Evolutionary conservation across 1,140 invertebrate genomes (phyloP).

Genomic region (Cardiocondyla obscurior): DNA sequence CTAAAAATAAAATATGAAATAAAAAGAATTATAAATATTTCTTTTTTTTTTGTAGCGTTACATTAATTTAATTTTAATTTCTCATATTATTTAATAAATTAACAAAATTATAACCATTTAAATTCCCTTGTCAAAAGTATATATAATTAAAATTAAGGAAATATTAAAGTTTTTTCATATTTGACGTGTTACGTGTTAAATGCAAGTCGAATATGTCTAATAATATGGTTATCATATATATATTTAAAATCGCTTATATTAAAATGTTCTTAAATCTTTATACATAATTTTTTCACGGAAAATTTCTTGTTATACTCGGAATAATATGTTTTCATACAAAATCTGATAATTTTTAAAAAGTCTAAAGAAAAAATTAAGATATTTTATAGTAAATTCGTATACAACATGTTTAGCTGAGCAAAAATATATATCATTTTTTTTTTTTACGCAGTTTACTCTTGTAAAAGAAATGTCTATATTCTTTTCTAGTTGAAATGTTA

Average conservation of each 20-base stretch:
- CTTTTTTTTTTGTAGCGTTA: neutral
- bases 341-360: constrained; percentile 3
- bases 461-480: neutral
- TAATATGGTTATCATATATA: neutral
- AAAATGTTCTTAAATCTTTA: neutral
- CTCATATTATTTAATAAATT: neutral
- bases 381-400: neutral
- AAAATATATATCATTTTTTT: neutral
- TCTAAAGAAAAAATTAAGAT: neutral
- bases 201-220: neutral
- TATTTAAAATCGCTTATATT: neutral
- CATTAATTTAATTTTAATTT: neutral
- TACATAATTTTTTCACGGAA: neutral
- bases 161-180: neutral
- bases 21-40: too few relatives aligned
- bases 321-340: neutral
- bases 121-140: neutral
- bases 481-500: constrained; percentile 20
- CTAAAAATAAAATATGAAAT: neutral
- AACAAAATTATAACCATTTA: neutral
- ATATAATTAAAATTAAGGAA: neutral
- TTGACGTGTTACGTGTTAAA: neutral
- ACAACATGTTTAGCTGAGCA: neutral
- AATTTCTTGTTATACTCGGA: neutral
- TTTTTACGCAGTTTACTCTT: neutral